Conservation (phyloP, 2,797 vertebrate genomes). For the Anabas testudineus region DNA sequence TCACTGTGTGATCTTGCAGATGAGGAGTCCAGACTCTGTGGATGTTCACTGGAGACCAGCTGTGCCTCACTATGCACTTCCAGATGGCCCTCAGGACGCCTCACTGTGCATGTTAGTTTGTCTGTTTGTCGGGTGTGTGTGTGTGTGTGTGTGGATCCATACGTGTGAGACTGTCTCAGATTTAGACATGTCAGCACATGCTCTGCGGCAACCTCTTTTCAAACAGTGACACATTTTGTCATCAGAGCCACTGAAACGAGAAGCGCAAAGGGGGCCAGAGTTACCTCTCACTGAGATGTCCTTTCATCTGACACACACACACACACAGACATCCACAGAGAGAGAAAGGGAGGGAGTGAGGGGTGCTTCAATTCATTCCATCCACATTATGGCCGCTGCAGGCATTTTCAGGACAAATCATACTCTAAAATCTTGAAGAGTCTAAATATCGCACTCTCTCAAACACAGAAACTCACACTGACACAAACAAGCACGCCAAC, state of each 20-base stretch:
- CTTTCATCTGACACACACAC: conserved; percentile 52
- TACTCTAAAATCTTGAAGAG: conserved; percentile 46
- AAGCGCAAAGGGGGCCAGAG: conserved; percentile 41
- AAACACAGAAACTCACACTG: neutral
- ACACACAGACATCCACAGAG: conserved; percentile 14
- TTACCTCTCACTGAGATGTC: conserved; percentile 48
- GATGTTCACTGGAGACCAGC: conserved; percentile 75
- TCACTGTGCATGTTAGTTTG: conserved; percentile 44
- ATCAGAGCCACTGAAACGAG: conserved; percentile 67
- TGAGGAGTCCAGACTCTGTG: conserved; percentile 51
- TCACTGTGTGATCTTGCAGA: conserved; percentile 63
- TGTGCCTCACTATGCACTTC: conserved; percentile 68
- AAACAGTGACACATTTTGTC: conserved; percentile 75
- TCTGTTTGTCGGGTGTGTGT: conserved; percentile 21
- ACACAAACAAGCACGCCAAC: neutral
- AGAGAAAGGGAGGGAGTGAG: neutral
- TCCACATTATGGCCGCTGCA: conserved; percentile 42
- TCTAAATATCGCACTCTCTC: conserved; percentile 25
- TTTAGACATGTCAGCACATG: conserved; percentile 77
- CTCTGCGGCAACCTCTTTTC: conserved; percentile 62
- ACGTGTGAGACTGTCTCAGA: conserved; percentile 63
- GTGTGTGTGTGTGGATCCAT: conserved; percentile 25
- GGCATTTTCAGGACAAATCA: conserved; percentile 63
- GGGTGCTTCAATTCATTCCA: conserved; percentile 51
- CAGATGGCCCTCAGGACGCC: conserved; percentile 74